Base-by-base conservation (phyloP, 2,888 invertebrate species). In the Geophilus truncorum region DNA sequence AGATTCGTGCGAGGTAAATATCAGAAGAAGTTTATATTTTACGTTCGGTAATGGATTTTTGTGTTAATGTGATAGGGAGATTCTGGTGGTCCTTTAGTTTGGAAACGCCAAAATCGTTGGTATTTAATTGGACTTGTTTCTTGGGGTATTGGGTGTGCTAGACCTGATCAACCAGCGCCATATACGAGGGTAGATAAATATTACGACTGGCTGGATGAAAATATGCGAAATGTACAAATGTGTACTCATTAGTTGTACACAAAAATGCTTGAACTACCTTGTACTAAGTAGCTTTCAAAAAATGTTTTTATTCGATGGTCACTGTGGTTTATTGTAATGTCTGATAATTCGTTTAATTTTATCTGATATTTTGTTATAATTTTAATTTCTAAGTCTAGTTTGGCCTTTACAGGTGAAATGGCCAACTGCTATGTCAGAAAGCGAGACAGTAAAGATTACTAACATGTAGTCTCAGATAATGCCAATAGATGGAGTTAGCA, bases 81-180 rank as follows among this genome's bases (percentile, higher is more conserved):
- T 77, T 83, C 83, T 30, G 85, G 85, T n/a, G 84, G 84, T 15
- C 84, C 84, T 15, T 84, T 84, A 62, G 81, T 83, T 7, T 83
- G 83, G 51, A 78, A 82, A 4, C 32, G 21, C 25, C 5, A 76
- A 32, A 30, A 30, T 6, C 76, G 83, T 15, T 84, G 84, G 84
- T 83, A 83, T 36, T 75, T 85, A 10, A 25, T 83, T 0, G 85
- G 85, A 6, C 80, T 85, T 9, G 85, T 85, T 25, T 84, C 84
- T 5, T 85, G 85, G 85, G 85, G 85, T 7, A 84, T 84, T 80
- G 85, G 85, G 40, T 40, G 40, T 40, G 40, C 40, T n/a, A 3
- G 40, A 40, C 40, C 40, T n/a, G 1, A 15, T 9, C n/a, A 12
- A 40, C 40, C 40, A 0, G 40, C 40, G n/a, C 40, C 40, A 40